A percentile compares a stretch with the other conserved stretches of the same genome.
Evolutionary conservation across 2,888 invertebrate genomes (phyloP).

Genomic region (Eristalis intricaria): DNA sequence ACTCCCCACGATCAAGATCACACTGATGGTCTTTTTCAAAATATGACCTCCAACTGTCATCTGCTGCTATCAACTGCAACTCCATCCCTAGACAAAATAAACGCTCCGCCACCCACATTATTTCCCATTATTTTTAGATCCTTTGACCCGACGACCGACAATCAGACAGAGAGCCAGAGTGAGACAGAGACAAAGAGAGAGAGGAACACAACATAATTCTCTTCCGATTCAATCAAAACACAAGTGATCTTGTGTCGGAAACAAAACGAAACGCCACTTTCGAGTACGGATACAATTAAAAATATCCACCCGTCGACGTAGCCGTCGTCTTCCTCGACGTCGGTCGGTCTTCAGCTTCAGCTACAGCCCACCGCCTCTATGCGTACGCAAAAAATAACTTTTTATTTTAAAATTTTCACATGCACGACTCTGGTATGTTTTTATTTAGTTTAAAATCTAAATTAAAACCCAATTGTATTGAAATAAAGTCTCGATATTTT

Average conservation of each 20-base stretch:
- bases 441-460: constrained; percentile 68
- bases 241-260: constrained; percentile 45
- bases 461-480: constrained; percentile 71
- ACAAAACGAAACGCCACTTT: constrained; percentile 55
- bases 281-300: constrained; percentile 58
- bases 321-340: not conserved
- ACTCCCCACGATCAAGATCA: too few relatives aligned
- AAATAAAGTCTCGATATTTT: constrained; percentile 71
- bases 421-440: constrained; percentile 59
- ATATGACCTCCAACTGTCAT: not conserved
- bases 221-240: constrained; percentile 61
- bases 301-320: constrained; percentile 54
- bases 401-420: constrained; percentile 67
- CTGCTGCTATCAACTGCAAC: not conserved
- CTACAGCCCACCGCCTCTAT: not conserved
- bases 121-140: constrained; percentile 51
- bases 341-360: not conserved
- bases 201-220: constrained; percentile 1
- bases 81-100: not conserved
- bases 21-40: not conserved
- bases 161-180: not conserved
- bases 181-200: not conserved
- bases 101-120: not conserved
- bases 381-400: constrained; percentile 72
- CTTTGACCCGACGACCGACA: constrained; percentile 14